These are phyloP conservation scores for Gymnocheta viridis DNA, from an alignment of 2,888 invertebrate species.

Conservation along the genomic window DNA sequence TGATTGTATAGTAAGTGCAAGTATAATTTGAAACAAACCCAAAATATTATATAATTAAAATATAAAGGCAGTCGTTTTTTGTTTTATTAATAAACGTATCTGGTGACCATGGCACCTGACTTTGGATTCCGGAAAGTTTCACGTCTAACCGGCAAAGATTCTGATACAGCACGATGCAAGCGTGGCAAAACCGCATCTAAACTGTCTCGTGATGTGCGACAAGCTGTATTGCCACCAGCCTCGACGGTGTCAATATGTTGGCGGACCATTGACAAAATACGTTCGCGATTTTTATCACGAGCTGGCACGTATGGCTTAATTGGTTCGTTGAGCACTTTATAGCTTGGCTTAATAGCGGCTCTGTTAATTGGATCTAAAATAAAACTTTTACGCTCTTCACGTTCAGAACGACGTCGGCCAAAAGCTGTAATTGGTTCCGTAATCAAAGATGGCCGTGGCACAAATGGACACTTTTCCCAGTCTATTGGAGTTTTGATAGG, in stretches of 20 bases:
- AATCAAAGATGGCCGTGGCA: slow-evolving; percentile 92
- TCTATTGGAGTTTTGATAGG: slow-evolving; percentile 86
- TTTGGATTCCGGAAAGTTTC: slow-evolving; percentile 77
- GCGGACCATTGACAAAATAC: slow-evolving; percentile 85
- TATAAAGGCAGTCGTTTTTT: neutral
- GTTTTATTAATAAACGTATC: slow-evolving; percentile 72
- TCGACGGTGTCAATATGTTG: slow-evolving; percentile 84
- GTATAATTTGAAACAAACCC: neutral
- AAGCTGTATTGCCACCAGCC: slow-evolving; percentile 83
- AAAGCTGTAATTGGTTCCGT: slow-evolving; percentile 93
- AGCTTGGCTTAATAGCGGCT: slow-evolving; percentile 86
- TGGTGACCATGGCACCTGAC: slow-evolving; percentile 78
- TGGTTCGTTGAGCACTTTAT: slow-evolving; percentile 84
- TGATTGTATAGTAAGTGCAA: neutral
- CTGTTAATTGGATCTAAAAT: slow-evolving; percentile 83
- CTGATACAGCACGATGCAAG: slow-evolving; percentile 83
- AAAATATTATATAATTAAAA: slow-evolving; percentile 9
- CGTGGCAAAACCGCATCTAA: slow-evolving; percentile 86
- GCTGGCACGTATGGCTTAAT: slow-evolving; percentile 87
- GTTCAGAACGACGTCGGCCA: slow-evolving; percentile 85
- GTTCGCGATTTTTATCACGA: slow-evolving; percentile 86
- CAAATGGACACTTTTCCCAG: slow-evolving; percentile 94
- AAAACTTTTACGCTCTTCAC: slow-evolving; percentile 79
- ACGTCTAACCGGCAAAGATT: slow-evolving; percentile 75
- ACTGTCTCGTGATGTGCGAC: slow-evolving; percentile 85